Conservation (phyloP, 2,113 vertebrate genomes). For the Paracyprichromis sp. region DNA sequence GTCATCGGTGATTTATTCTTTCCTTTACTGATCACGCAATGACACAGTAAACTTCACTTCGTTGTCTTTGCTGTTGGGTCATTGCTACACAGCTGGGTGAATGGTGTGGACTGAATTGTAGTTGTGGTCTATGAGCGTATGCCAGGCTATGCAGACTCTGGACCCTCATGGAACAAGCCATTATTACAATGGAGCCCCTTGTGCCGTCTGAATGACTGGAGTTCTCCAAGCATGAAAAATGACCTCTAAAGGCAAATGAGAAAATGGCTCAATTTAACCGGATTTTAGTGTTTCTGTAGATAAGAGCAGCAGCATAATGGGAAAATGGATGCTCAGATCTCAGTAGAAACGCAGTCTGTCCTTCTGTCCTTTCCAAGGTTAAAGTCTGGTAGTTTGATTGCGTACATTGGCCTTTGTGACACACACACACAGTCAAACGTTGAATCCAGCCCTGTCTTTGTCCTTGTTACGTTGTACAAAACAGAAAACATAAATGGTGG, state of each 20-base stretch:
- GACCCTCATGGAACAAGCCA: conserved; percentile 24
- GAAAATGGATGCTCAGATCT: conserved; percentile 59
- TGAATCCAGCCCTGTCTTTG: conserved; percentile 6
- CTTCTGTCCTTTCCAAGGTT: conserved; percentile 60
- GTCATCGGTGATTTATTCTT: conserved; percentile 13
- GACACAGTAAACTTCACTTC: background rate
- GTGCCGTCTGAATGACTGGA: conserved; percentile 52
- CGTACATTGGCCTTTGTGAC: conserved; percentile 26
- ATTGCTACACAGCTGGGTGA: conserved; percentile 8
- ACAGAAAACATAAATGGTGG: conserved; percentile 39
- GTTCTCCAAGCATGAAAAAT: conserved; percentile 64
- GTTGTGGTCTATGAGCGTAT: conserved; percentile 13
- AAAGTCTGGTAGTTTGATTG: conserved; percentile 44
- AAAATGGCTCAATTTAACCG: conserved; percentile 69
- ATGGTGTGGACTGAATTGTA: conserved; percentile 16
- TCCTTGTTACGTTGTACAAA: conserved; percentile 22
- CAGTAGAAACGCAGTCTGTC: conserved; percentile 35
- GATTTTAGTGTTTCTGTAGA: conserved; percentile 70
- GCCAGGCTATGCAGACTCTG: conserved; percentile 4
- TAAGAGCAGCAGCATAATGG: conserved; percentile 65
- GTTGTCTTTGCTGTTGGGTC: conserved; percentile 28
- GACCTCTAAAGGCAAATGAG: conserved; percentile 70
- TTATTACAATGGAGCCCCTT: conserved; percentile 49
- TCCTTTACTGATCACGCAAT: conserved; percentile 6
- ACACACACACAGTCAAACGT: background rate